Percentiles rank a stretch among this genome's conserved stretches.
These are phyloP conservation scores for Vesta saturnalis DNA, from an alignment of 2,888 invertebrate genomes.

Conservation along the genomic window DNA sequence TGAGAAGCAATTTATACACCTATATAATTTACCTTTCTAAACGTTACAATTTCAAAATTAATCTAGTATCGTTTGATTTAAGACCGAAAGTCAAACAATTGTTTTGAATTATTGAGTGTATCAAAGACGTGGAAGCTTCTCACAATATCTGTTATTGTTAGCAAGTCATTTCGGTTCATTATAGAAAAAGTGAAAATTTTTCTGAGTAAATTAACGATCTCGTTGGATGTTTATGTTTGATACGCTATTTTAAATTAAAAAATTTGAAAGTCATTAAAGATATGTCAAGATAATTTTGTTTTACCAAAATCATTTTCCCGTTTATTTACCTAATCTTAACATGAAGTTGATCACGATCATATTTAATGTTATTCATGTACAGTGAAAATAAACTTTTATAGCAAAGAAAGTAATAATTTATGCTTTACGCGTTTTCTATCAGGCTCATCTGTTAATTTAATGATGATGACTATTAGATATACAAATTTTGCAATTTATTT, in stretches of 20 bases:
- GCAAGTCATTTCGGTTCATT: background rate
- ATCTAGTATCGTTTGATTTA: conserved; percentile 5
- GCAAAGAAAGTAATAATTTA: background rate
- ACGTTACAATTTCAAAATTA: background rate
- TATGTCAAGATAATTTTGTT: background rate
- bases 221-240: too few relatives aligned
- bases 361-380: background rate
- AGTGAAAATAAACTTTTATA: background rate
- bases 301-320: background rate
- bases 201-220: background rate
- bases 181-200: background rate
- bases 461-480: background rate
- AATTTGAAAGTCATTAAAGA: conserved; percentile 1
- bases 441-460: background rate
- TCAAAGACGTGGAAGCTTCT: conserved; percentile 5
- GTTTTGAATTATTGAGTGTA: conserved; percentile 12
- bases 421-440: background rate
- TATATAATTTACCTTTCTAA: conserved; percentile 9
- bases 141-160: conserved; percentile 12
- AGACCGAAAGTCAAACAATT: conserved; percentile 4
- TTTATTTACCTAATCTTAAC: too few relatives aligned
- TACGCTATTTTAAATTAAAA: background rate
- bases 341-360: background rate
- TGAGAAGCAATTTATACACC: background rate
- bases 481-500: conserved; percentile 1